These are phyloP conservation scores for Drosophila kepulauana DNA, from an alignment of 1,140 invertebrate species.

Conservation along the genomic window DNA sequence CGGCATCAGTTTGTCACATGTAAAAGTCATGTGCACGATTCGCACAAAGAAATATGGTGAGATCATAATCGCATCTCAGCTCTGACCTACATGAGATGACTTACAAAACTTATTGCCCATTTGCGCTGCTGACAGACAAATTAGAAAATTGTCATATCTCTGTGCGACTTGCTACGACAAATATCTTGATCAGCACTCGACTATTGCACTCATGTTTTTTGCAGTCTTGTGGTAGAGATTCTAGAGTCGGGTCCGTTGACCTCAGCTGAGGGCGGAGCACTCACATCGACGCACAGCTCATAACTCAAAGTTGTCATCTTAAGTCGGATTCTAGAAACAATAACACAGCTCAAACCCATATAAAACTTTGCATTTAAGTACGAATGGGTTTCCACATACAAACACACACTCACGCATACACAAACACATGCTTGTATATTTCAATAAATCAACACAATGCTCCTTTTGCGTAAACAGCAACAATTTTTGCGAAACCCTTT, in stretches of 20 bases:
- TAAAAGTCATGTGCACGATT: constrained; percentile 62
- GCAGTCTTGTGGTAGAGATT: neutral
- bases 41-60: constrained; percentile 45
- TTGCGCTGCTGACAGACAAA: constrained; percentile 46
- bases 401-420: neutral
- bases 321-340: constrained; percentile 70
- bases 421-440: neutral
- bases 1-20: constrained; percentile 49
- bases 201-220: constrained; percentile 16
- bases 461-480: constrained; percentile 29
- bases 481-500: constrained; percentile 56
- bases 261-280: constrained; percentile 18
- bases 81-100: constrained; percentile 26
- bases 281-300: constrained; percentile 46
- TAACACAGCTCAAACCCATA: constrained; percentile 45
- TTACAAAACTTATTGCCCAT: constrained; percentile 34
- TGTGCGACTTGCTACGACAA: neutral
- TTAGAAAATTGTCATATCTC: constrained; percentile 49
- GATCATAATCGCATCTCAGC: constrained; percentile 47
- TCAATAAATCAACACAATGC: constrained; percentile 65
- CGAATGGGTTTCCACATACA: neutral
- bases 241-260: constrained; percentile 54
- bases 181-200: constrained; percentile 14
- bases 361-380: constrained; percentile 15
- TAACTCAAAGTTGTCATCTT: constrained; percentile 75